Percentiles rank a stretch among this genome's conserved stretches.
Conservation (phyloP, 2,888 invertebrate species). For the Halocaridina rubra region DNA sequence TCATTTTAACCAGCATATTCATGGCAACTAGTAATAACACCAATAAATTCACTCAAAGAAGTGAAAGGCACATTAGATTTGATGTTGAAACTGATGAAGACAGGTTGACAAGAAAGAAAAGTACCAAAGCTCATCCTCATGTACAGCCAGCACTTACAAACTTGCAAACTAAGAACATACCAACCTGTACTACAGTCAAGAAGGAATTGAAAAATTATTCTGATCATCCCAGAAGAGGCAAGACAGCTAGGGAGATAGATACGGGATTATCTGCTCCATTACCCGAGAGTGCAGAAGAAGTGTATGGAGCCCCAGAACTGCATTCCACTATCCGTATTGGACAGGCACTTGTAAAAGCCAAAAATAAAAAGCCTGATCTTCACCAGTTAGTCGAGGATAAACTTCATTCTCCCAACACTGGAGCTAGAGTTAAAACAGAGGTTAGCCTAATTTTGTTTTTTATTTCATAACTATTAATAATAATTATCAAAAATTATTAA, state of each 20-base stretch:
- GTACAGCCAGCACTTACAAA: neutral
- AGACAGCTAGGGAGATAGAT: neutral
- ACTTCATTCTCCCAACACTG: constrained; percentile 37
- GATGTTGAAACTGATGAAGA: neutral
- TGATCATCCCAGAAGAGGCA: neutral
- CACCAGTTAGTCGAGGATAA: neutral
- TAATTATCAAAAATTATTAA: too few species aligned
- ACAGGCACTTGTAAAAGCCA: constrained; percentile 11
- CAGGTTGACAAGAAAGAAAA: neutral
- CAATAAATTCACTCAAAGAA: too few species aligned
- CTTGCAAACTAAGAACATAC: neutral
- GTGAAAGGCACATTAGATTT: neutral
- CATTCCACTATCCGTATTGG: constrained; percentile 28
- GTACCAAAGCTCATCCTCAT: neutral
- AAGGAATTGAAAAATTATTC: neutral
- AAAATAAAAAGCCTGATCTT: constrained; percentile 24
- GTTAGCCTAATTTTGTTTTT: too few species aligned
- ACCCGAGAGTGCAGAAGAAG: neutral
- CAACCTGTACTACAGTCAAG: neutral
- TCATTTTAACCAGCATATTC: too few species aligned
- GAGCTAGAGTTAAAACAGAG: constrained; percentile 26
- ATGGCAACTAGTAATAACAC: too few species aligned
- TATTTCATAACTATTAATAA: too few species aligned
- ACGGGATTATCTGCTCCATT: neutral
- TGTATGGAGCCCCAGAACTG: constrained; percentile 29